A percentile compares a stretch with the other conserved stretches of the same genome.
Conservation (phyloP, 2,888 invertebrate species). For the Nemotelus pantherinus region DNA sequence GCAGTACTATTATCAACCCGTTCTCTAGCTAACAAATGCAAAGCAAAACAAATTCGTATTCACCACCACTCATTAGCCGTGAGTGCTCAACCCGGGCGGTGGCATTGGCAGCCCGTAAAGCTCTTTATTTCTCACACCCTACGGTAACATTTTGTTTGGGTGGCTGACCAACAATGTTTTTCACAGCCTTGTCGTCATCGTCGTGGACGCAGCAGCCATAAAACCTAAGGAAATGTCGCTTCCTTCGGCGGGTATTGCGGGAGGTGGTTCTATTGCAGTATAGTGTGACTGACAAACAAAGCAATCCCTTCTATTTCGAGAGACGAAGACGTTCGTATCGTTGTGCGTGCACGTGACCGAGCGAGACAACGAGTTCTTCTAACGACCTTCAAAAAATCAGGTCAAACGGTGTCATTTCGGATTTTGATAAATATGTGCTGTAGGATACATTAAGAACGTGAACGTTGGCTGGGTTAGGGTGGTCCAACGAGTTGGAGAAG, state of each 20-base stretch:
- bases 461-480: not conserved
- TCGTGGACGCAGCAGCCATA: not conserved
- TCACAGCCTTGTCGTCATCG: not conserved
- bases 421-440: constrained; percentile 41
- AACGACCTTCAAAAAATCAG: constrained; percentile 55
- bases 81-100: too few relatives aligned
- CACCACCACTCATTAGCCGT: too few relatives aligned
- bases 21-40: too few relatives aligned
- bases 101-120: too few relatives aligned
- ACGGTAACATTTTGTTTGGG: constrained; percentile 28
- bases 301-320: constrained; percentile 3
- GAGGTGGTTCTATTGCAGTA: not conserved
- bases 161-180: constrained; percentile 21
- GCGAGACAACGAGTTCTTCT: constrained; percentile 37
- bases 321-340: not conserved
- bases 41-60: too few relatives aligned
- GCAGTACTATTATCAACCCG: too few relatives aligned
- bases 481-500: not conserved
- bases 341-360: constrained; percentile 7
- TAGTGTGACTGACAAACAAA: not conserved
- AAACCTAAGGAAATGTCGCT: not conserved
- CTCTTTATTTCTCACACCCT: constrained; percentile 6
- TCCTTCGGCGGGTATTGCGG: not conserved
- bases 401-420: constrained; percentile 52
- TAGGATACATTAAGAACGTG: not conserved